Percentiles rank a stretch among this genome's conserved stretches.
These are phyloP conservation scores for Antechinus stuartii DNA, from an alignment of 2,113 vertebrate genomes.

Conservation along the genomic window DNA sequence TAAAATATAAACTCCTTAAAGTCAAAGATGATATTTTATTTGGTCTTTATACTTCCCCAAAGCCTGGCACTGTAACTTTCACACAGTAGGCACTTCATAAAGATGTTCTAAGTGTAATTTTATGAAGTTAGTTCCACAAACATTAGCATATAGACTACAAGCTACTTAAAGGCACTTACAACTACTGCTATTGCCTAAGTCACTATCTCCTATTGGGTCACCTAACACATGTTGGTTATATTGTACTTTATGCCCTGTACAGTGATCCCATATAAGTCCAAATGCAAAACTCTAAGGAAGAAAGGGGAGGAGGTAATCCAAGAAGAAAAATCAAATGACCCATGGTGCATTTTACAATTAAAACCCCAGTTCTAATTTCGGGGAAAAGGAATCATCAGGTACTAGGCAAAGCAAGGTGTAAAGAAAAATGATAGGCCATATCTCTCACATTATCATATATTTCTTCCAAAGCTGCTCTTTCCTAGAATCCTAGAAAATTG, in stretches of 20 bases:
- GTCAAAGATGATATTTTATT: neutral
- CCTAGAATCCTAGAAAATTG: neutral
- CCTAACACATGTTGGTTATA: neutral
- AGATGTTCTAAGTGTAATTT: neutral
- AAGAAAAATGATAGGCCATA: neutral
- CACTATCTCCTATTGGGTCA: neutral
- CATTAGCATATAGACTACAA: neutral
- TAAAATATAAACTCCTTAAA: neutral
- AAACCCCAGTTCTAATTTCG: neutral
- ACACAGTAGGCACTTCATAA: neutral
- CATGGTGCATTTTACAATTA: neutral
- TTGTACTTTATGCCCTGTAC: neutral
- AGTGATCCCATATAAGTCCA: neutral
- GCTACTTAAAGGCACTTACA: no score
- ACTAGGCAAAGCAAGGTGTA: neutral
- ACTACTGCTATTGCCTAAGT: neutral
- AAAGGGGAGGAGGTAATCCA: neutral
- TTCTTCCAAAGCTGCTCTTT: constrained; percentile 42
- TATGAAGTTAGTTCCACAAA: neutral
- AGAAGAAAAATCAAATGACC: neutral
- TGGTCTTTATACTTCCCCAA: neutral
- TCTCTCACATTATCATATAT: neutral
- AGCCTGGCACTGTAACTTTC: neutral
- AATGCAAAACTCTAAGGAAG: neutral
- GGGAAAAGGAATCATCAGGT: neutral